Conservation (phyloP, 2,113 vertebrate species). For the Ammodytes marinus region DNA sequence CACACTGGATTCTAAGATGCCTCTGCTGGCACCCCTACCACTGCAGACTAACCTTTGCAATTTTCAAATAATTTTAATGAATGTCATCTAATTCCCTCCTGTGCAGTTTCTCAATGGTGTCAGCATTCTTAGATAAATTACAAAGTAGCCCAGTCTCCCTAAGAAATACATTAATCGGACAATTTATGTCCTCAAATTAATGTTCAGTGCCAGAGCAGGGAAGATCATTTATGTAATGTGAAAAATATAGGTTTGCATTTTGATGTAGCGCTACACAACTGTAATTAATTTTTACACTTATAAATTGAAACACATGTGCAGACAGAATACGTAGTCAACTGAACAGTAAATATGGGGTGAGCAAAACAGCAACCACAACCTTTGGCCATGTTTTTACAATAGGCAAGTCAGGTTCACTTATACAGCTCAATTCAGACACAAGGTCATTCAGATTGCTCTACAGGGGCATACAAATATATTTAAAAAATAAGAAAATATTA, state of each 20-base stretch:
- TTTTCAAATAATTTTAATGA: constrained; percentile 50
- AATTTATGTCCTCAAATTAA: background rate
- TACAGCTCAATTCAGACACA: too few species aligned
- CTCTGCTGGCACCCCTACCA: constrained; percentile 29
- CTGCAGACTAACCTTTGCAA: constrained; percentile 33
- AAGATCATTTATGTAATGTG: background rate
- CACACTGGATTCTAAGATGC: constrained; percentile 6
- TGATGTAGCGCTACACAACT: too few species aligned
- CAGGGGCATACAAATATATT: too few species aligned
- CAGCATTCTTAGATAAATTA: constrained; percentile 59
- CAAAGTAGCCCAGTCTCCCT: constrained; percentile 21
- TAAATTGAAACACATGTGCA: too few species aligned
- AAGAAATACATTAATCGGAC: background rate
- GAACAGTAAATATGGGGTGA: too few species aligned
- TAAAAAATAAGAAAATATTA: too few species aligned
- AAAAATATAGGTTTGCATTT: background rate
- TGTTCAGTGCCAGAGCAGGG: background rate
- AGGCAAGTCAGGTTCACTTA: too few species aligned
- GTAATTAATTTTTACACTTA: too few species aligned
- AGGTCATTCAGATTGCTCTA: too few species aligned
- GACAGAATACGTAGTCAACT: too few species aligned
- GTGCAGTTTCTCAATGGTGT: constrained; percentile 46
- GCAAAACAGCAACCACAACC: too few species aligned
- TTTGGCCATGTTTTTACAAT: too few species aligned
- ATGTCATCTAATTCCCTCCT: constrained; percentile 57